A percentile compares a stretch with the other conserved stretches of the same genome.
Conservation (phyloP, 1,140 invertebrate genomes). For the Drosophila suzukii region DNA sequence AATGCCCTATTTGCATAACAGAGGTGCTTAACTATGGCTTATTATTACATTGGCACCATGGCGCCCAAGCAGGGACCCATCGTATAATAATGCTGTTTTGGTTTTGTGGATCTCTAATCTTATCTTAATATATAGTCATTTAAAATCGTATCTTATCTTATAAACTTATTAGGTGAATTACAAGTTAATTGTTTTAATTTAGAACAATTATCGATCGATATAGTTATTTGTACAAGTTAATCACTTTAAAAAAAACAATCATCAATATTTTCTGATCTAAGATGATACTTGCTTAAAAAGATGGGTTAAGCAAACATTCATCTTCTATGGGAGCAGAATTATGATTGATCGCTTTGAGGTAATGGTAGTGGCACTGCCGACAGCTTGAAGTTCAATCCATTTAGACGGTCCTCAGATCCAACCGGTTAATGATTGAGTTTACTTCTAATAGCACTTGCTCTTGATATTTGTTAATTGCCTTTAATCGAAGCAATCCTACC, state of each 20-base stretch:
- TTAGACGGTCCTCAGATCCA: slow-evolving; percentile 13
- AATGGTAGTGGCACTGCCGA: slow-evolving; percentile 12
- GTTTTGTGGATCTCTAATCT: too few relatives aligned
- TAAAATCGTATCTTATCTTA: too few relatives aligned
- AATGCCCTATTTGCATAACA: background rate
- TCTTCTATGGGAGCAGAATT: slow-evolving; percentile 12
- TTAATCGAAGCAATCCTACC: slow-evolving; percentile 6
- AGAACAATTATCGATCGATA: too few relatives aligned
- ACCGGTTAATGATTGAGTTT: slow-evolving; percentile 34
- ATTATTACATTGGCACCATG: background rate
- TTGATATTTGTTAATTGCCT: slow-evolving; percentile 30
- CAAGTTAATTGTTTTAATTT: too few relatives aligned
- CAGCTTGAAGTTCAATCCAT: slow-evolving; percentile 20
- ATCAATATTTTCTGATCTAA: too few relatives aligned
- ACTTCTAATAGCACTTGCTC: slow-evolving; percentile 20
- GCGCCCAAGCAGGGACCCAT: background rate
- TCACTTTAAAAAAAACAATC: too few relatives aligned
- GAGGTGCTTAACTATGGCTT: background rate
- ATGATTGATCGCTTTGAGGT: slow-evolving; percentile 32
- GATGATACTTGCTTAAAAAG: background rate
- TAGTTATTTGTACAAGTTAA: too few relatives aligned
- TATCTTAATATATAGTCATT: too few relatives aligned
- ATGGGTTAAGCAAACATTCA: slow-evolving; percentile 9
- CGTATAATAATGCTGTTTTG: too few relatives aligned
- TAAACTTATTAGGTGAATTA: too few relatives aligned